phyloP scores from a whole-genome alignment of 2,888 invertebrate genomes.

The Eueremaeus valkanovi region DNA sequence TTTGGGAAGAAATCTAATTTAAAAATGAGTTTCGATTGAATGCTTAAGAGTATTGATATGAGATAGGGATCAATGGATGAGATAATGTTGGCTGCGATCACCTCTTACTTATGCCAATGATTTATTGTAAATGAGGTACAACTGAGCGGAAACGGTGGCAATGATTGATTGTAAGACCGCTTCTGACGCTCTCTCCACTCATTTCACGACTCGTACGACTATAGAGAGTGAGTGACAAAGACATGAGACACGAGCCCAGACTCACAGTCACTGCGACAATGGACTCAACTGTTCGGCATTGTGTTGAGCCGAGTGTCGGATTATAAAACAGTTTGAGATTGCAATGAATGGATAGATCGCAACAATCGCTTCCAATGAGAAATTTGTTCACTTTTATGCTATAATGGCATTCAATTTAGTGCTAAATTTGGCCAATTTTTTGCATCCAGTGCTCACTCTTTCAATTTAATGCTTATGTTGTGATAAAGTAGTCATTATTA shows the following conservation, averaged over 20 bases:
- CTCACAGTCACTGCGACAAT: constrained; percentile 7
- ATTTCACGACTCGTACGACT: too few species aligned
- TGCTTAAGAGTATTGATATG: background rate
- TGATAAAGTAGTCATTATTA: background rate
- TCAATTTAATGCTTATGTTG: background rate
- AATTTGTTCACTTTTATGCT: background rate
- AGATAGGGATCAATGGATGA: background rate
- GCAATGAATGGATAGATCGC: background rate
- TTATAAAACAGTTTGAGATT: constrained; percentile 9
- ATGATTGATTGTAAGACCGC: constrained; percentile 8
- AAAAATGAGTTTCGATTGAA: too few species aligned
- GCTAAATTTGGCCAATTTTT: background rate
- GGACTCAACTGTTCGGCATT: constrained; percentile 2
- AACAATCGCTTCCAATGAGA: constrained; percentile 1
- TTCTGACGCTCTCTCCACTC: background rate
- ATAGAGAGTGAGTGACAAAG: constrained; percentile 17
- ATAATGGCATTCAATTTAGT: background rate
- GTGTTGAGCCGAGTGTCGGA: background rate
- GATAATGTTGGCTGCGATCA: background rate
- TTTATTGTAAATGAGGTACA: constrained; percentile 22
- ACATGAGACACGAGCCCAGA: constrained; percentile 4
- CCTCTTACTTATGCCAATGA: constrained; percentile 16
- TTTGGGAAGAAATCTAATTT: background rate
- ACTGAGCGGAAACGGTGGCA: background rate
- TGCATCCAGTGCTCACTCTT: background rate